Conservation (phyloP, 2,888 invertebrate species). For the Siphlonurus alternatus region DNA sequence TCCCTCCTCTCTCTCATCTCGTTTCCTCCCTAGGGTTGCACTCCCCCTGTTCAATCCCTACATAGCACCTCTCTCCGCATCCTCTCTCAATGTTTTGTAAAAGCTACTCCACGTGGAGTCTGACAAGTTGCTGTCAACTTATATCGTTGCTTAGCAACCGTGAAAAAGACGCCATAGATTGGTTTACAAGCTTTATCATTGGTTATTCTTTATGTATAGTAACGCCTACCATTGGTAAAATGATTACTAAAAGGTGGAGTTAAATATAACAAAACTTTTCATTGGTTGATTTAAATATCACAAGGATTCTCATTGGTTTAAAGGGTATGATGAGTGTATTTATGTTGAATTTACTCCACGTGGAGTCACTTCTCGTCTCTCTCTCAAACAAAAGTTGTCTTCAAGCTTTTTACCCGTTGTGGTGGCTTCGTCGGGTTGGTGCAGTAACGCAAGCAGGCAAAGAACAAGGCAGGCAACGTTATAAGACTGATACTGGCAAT, state of each 20-base stretch:
- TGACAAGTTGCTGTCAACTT: slow-evolving; percentile 11
- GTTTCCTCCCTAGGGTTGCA: neutral
- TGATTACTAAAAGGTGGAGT: slow-evolving; percentile 10
- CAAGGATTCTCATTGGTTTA: neutral
- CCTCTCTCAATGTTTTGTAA: neutral
- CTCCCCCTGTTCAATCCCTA: slow-evolving; percentile 4
- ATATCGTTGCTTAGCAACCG: slow-evolving; percentile 16
- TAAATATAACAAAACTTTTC: neutral
- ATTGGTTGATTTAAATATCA: neutral
- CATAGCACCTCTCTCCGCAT: slow-evolving; percentile 9
- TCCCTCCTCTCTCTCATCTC: neutral
- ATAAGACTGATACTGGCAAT: slow-evolving; percentile 10
- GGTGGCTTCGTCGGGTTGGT: slow-evolving; percentile 1
- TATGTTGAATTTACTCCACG: slow-evolving; percentile 14
- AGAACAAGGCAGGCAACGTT: slow-evolving; percentile 9
- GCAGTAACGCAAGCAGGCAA: slow-evolving; percentile 2
- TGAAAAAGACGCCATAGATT: slow-evolving; percentile 14
- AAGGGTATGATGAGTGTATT: slow-evolving; percentile 9
- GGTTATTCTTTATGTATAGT: slow-evolving; percentile 13
- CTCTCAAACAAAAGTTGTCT: neutral
- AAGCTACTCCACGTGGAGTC: slow-evolving; percentile 16
- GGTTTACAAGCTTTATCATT: slow-evolving; percentile 14
- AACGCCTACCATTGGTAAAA: slow-evolving; percentile 11
- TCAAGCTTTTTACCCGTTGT: slow-evolving; percentile 2
- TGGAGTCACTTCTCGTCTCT: slow-evolving; percentile 13